Evolutionary conservation across 2,113 vertebrate genomes (phyloP), one percentile per base, ranked within the genome.

Genomic region (Bubo bubo): DNA sequence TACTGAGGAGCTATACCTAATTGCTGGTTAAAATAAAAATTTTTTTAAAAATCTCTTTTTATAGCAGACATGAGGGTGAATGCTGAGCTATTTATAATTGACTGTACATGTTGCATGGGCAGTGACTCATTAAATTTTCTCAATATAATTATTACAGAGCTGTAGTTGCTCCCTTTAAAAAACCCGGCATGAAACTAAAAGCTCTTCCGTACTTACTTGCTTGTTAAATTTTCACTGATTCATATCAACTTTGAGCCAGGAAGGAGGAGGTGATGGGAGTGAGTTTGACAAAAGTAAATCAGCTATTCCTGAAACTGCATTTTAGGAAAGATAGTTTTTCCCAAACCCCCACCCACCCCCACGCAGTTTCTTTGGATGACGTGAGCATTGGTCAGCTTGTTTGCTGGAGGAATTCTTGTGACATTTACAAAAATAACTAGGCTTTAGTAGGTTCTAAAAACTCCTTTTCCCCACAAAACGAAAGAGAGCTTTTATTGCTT

Each of bases 121-220:
- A 71, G 55, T 81, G 73, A 89, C 73, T 94, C 47, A 64, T 39
- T 91, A n/a, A 27, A 84, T 93, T 87, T 93, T 85, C 76, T 94
- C 43, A 59, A 2, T 49, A 3, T 79, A 49, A 87, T 94, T 85
- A 12, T 96, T 91, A 63, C 43, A 72, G 52, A 91, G 27, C 34
- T 72, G 43, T 37, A 89, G 55, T 93, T 79, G 34, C 70, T 96
- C 41, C 49, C 30, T 79, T 81, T 79, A 13, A 81, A 89, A 77
- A 86, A 41, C 8, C 4, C 12, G 1, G 2, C 10, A 21, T 35
- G 86, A 71, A 91, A 64, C 52, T 34, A 28, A 72, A 73, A 79
- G 30, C 53, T 91, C 23, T 73, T 68, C 75, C 87, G 16, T 28
- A 13, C 26, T 73, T 47, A 58, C 8, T 88, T 1, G 0, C 34